Percentiles rank a stretch among this genome's conserved stretches.
Evolutionary conservation across 1,140 invertebrate genomes (phyloP).

Genomic region (Conus ventricosus): DNA sequence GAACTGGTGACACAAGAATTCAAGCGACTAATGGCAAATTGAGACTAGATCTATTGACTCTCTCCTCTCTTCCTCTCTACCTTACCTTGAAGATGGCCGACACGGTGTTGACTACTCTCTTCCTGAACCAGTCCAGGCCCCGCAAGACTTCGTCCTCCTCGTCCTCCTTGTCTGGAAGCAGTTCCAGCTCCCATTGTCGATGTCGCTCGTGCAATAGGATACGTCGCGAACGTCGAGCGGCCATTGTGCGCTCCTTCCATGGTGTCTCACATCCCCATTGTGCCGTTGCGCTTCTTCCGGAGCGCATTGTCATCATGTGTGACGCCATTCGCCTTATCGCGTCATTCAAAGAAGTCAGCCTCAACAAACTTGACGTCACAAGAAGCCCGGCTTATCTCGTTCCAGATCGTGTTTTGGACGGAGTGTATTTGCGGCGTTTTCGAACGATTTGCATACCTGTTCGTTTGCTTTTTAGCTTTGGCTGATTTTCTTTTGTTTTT

Average conservation of each 20-base stretch:
- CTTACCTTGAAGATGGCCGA: conserved; percentile 5
- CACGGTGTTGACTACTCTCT: background rate
- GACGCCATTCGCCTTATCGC: background rate
- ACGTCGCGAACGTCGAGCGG: background rate
- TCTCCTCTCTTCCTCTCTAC: too few species aligned
- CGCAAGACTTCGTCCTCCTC: background rate
- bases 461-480: too few species aligned
- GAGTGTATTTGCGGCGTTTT: too few species aligned
- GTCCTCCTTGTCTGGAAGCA: background rate
- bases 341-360: background rate
- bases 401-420: too few species aligned
- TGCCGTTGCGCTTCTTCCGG: background rate
- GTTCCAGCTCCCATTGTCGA: background rate
- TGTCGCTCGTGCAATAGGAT: conserved; percentile 1
- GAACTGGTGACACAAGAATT: too few species aligned
- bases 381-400: background rate
- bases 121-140: background rate
- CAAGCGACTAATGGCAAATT: too few species aligned
- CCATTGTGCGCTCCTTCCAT: background rate
- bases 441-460: too few species aligned
- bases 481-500: too few species aligned
- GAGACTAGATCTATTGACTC: background rate
- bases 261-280: conserved; percentile 9
- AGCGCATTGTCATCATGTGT: background rate
- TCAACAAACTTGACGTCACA: background rate